These are phyloP conservation scores for Pycnonotus jocosus DNA, from an alignment of 2,113 vertebrate species.

Conservation along the genomic window DNA sequence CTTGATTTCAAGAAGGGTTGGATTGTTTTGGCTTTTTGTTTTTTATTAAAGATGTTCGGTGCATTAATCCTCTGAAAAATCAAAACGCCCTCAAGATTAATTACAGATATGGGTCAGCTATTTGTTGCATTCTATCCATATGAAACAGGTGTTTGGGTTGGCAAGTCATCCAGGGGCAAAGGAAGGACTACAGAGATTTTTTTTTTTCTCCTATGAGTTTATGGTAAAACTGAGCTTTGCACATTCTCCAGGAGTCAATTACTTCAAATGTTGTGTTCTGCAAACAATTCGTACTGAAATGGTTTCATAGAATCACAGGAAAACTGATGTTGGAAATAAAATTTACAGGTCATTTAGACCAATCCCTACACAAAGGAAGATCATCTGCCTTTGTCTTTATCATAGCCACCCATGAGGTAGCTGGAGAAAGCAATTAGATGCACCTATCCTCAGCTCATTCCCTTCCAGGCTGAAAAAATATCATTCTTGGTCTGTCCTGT, in stretches of 20 bases:
- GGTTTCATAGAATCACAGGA: background rate
- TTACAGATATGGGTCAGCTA: background rate
- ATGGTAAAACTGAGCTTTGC: background rate
- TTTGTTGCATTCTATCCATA: background rate
- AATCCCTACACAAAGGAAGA: background rate
- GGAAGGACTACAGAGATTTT: background rate
- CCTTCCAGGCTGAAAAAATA: background rate
- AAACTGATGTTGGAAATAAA: background rate
- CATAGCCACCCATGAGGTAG: background rate
- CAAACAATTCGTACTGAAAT: background rate
- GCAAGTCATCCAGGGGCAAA: background rate
- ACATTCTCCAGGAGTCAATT: background rate
- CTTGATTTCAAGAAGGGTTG: background rate
- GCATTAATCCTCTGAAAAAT: constrained; percentile 11
- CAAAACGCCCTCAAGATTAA: background rate
- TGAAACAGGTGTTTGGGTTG: constrained; percentile 28
- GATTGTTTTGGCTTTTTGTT: background rate
- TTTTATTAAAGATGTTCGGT: background rate
- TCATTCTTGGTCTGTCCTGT: background rate
- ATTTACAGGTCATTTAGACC: background rate
- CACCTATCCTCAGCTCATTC: background rate
- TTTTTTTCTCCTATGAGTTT: background rate
- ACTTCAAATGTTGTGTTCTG: background rate
- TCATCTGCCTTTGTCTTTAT: background rate
- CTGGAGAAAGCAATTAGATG: background rate